Evolutionary conservation across 1,140 invertebrate genomes (phyloP).

Genomic region (Aphelinus atriplicis): DNA sequence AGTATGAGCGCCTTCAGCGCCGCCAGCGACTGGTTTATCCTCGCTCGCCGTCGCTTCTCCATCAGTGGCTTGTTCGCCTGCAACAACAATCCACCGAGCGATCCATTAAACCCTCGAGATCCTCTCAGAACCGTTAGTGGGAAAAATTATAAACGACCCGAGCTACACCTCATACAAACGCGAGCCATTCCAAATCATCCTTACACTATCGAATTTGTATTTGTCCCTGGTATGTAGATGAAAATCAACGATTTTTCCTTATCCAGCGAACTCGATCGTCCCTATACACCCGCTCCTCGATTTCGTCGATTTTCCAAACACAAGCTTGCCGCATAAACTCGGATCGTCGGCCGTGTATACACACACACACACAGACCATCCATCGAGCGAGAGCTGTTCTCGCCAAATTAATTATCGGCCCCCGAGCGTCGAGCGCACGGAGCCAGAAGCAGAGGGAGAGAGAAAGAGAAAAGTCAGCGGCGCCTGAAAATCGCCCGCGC

Average conservation of each 20-base stretch:
- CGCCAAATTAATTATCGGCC: slow-evolving; percentile 17
- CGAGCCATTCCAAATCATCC: no score
- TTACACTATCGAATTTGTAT: no score
- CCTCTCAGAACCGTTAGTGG: no score
- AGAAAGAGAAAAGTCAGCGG: neutral
- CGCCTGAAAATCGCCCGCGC: slow-evolving; percentile 16
- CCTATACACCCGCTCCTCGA: no score
- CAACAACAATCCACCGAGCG: slow-evolving; percentile 37
- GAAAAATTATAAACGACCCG: no score
- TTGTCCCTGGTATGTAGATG: no score
- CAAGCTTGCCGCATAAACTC: neutral
- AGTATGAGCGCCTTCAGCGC: slow-evolving; percentile 87
- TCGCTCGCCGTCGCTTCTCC: slow-evolving; percentile 87
- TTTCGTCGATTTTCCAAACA: no score
- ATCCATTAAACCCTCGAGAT: no score
- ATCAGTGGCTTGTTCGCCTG: slow-evolving; percentile 91
- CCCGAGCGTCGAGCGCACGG: no score
- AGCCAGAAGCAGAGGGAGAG: no score
- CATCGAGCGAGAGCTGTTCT: neutral
- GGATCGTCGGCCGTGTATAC: neutral
- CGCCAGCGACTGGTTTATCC: slow-evolving; percentile 89
- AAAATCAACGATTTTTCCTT: neutral
- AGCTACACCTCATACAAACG: no score
- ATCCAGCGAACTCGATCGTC: neutral
- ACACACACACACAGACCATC: no score